Evolutionary conservation across 2,113 vertebrate genomes (phyloP).

Genomic region (Arenaria interpres): DNA sequence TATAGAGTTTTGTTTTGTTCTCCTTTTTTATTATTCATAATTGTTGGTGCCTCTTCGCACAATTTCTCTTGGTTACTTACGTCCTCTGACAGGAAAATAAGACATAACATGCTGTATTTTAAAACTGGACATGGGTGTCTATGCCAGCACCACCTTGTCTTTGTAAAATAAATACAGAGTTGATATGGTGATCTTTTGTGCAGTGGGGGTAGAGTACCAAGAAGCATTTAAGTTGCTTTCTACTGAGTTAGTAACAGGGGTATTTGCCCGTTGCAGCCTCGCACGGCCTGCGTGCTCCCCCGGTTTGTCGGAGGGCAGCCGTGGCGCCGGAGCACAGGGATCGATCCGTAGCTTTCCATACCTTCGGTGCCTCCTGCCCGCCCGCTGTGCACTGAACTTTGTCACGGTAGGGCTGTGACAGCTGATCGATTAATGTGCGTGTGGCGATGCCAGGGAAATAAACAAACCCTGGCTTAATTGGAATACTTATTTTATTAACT

Average conservation of each 20-base stretch:
- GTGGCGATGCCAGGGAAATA: background rate
- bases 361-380: accelerated
- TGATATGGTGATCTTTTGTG: background rate
- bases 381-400: accelerated
- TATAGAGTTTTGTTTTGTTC: background rate
- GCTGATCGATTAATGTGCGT: accelerated
- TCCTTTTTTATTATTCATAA: background rate
- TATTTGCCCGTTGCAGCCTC: background rate
- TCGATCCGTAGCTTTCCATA: background rate
- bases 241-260: background rate
- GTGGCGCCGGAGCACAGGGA: accelerated
- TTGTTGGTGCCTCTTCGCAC: background rate
- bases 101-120: background rate
- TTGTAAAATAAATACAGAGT: background rate
- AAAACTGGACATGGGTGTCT: background rate
- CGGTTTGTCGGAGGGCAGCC: background rate
- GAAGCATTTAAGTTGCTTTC: background rate
- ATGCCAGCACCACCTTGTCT: background rate
- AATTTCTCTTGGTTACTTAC: background rate
- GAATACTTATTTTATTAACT: background rate
- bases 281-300: background rate
- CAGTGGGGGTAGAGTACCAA: background rate
- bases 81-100: background rate
- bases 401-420: accelerated
- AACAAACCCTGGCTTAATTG: background rate